Percentiles rank a stretch among this genome's conserved stretches.
phyloP scores from a whole-genome alignment of 2,797 vertebrate species.

The Nasua narica region DNA sequence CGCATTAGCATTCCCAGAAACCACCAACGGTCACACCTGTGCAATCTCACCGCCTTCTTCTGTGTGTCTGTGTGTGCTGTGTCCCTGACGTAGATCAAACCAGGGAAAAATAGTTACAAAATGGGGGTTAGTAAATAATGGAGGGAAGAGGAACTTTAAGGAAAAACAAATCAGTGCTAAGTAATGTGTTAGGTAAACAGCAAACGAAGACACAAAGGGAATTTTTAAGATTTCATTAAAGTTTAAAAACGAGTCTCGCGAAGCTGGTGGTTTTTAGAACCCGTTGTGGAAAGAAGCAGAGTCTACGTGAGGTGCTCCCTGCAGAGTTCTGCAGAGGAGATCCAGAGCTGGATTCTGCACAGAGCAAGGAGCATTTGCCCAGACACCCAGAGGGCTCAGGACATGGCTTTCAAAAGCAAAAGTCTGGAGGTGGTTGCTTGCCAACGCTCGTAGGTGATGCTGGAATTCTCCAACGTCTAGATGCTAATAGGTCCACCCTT shows the following conservation, averaged over 20 bases:
- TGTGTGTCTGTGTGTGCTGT: not conserved
- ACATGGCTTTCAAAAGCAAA: not conserved
- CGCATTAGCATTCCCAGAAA: rapidly evolving
- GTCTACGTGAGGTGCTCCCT: not conserved
- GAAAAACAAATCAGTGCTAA: not conserved
- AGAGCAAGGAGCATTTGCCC: not conserved
- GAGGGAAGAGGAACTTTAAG: too few relatives aligned
- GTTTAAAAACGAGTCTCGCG: not conserved
- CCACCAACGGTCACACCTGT: rapidly evolving
- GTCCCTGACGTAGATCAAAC: not conserved
- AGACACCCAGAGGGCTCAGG: not conserved
- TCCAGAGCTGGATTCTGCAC: not conserved
- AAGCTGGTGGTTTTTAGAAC: not conserved
- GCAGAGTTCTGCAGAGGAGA: too few relatives aligned
- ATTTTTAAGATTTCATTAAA: not conserved
- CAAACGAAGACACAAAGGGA: not conserved
- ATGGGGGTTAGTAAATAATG: not conserved
- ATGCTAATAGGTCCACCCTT: not conserved
- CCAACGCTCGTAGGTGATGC: rapidly evolving
- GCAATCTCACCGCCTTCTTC: rapidly evolving
- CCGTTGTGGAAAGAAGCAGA: not conserved
- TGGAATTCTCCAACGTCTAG: not conserved
- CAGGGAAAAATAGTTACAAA: too few relatives aligned
- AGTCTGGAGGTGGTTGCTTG: not conserved
- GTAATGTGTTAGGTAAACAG: not conserved